Conservation (phyloP, 92 coral and sea anemone genomes). For the Paragorgia papillata region DNA sequence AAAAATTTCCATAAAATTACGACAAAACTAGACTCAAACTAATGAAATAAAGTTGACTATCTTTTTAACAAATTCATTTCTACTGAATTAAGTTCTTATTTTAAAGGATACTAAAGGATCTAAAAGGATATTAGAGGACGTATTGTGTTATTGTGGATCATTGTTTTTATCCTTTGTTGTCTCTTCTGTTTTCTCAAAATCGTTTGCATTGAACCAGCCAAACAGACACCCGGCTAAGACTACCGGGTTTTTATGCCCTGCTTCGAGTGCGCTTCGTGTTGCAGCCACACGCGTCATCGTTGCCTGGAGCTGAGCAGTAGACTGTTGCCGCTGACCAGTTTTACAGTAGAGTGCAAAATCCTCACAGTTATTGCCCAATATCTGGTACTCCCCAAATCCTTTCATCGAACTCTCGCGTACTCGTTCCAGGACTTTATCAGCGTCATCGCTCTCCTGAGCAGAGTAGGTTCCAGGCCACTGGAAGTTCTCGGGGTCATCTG, state of each 20-base stretch:
- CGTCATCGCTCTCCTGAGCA: constrained; percentile 68
- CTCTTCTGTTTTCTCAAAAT: constrained; percentile 49
- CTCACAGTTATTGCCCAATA: constrained; percentile 94
- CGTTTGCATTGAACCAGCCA: constrained; percentile 83
- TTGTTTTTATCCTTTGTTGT: neutral
- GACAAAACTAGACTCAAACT: too few relatives aligned
- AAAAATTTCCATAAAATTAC: too few relatives aligned
- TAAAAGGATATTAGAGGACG: too few relatives aligned
- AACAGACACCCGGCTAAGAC: constrained; percentile 93
- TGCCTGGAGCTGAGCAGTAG: constrained; percentile 84
- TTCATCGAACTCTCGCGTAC: constrained; percentile 68
- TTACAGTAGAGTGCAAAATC: constrained; percentile 92
- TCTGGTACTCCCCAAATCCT: constrained; percentile 90
- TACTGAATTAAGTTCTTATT: too few relatives aligned
- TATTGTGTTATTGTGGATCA: neutral
- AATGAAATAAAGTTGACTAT: too few relatives aligned
- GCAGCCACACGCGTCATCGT: constrained; percentile 86
- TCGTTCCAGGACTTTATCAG: constrained; percentile 64
- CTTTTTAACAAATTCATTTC: too few relatives aligned
- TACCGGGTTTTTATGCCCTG: constrained; percentile 86
- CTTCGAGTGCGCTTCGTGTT: constrained; percentile 78
- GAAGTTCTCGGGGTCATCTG: constrained; percentile 19
- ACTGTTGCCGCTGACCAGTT: constrained; percentile 87
- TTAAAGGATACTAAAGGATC: too few relatives aligned
- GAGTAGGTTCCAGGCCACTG: constrained; percentile 70